Evolutionary conservation across 2,888 invertebrate genomes (phyloP), one percentile per base, ranked within the genome.

Genomic region (Pollenia griseotomentosa): DNA sequence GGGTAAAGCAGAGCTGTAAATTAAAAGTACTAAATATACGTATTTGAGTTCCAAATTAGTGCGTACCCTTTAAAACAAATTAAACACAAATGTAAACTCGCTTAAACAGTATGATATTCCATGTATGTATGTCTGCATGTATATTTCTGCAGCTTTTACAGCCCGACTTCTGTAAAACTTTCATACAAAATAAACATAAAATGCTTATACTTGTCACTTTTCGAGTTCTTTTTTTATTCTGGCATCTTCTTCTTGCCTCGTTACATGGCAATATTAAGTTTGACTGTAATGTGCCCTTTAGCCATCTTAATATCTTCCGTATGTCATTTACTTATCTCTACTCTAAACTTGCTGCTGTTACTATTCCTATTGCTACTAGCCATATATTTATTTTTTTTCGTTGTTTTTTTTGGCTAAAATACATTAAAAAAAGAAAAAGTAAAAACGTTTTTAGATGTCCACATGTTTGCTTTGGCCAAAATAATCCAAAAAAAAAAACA

Each of bases 281-380:
- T 77, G 71, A 71, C 63, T 77, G n/a, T 77, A 73, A 83, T 83
- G 77, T 71, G 77, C 66, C 77, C 77, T 73, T 66, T 74, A 83
- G 83, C 75, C 51, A 61, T 66, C 59, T 85, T 89, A 88, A 89
- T 89, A 90, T 90, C 88, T 89, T 90, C 90, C 91, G 90, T 90
- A 90, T 90, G 91, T 91, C 91, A 90, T 91, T 91, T 90, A 89
- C 91, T 91, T 92, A 91, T 92, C 91, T 89, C 40, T 55, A 11
- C 90, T 89, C 19, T 68, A 53, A 87, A 85, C 44, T 65, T 78
- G 55, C 14, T 46, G 44, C 42, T 63, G 55, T 33, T 33, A 33
- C 33, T 6, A 33, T 33, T 33, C 33, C 16, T 12, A 16, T 40
- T 80, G 53, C 23, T 46, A 44, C 55, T 65, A 59, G 42, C 46